Base-by-base conservation (phyloP, 2,113 vertebrate genomes). In the Mobula birostris region DNA sequence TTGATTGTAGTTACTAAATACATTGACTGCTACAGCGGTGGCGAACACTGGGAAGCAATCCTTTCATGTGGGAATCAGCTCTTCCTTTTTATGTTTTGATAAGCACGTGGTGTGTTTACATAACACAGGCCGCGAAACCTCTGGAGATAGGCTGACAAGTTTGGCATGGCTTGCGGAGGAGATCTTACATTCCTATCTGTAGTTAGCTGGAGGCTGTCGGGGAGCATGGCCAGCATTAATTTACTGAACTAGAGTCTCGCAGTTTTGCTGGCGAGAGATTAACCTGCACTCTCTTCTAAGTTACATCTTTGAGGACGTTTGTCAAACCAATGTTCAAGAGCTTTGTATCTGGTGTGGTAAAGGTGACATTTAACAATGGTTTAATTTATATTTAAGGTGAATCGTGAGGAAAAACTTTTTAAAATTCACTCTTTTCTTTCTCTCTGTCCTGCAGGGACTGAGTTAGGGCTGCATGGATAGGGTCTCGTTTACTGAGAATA, bases 31-130 rank as follows among this genome's bases (percentile, higher is more conserved):
- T 96, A 96, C 96, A 94, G 95, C 95, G 95, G 95, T 96, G 94
- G 90, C 19, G 95, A 96, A 95, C 95, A 96, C 95, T 95, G 95
- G 96, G 95, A 94, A 95, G 56, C 91, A 93, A 95, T 95, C 95
- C 95, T 98, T 98, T 98, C 96, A 97, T 97, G 97, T 98, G 98
- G 96, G 97, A 98, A 98, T 97, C 95, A 97, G 96, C 92, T 95
- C 95, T 95, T 95, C 96, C 95, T 95, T 96, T 96, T 96, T 96
- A 97, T 97, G 97, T 96, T 97, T 96, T 97, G 97, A 96, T 97
- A 96, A 96, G 96, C 96, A 96, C 96, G 95, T 96, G 96, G 96
- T 78, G 95, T 97, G 95, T 97, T 97, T 97, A 97, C 96, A 96
- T 96, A 97, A 96, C 96, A 96, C 96, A 96, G 96, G 95, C 96